Evolutionary conservation across 2,797 vertebrate species (phyloP).

Genomic region (Chiloscyllium punctatum): DNA sequence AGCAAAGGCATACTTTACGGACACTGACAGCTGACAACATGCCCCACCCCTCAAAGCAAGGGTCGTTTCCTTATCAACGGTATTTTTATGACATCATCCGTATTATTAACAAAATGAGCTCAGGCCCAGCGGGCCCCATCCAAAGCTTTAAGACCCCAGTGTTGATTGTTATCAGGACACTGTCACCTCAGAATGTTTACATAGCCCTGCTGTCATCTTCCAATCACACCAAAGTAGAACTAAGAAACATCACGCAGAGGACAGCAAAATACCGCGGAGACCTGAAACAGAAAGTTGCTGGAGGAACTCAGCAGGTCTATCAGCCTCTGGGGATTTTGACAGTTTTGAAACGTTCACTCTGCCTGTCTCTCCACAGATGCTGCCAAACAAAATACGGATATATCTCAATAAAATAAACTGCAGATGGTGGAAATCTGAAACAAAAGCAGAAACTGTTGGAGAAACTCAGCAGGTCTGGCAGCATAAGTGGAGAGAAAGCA

Average conservation of each 20-base stretch:
- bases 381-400: too few species aligned
- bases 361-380: too few species aligned
- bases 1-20: background rate
- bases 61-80: background rate
- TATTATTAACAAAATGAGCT: slow-evolving; percentile 15
- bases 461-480: too few species aligned
- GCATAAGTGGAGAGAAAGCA: too few species aligned
- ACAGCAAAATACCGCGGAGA: too few species aligned
- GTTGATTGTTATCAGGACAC: background rate
- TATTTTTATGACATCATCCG: slow-evolving; percentile 32
- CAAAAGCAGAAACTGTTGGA: too few species aligned
- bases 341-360: too few species aligned
- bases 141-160: too few species aligned
- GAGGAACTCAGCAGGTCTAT: too few species aligned
- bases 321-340: too few species aligned
- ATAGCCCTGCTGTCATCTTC: background rate
- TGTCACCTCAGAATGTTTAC: background rate
- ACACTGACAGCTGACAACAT: background rate
- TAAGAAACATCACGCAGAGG: background rate
- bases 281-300: too few species aligned
- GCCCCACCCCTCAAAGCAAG: background rate
- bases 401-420: background rate
- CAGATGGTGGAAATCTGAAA: too few species aligned
- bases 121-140: background rate
- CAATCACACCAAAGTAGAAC: background rate